Percentiles rank a stretch among this genome's conserved stretches.
Evolutionary conservation across 2,797 vertebrate species (phyloP).

Genomic region (Alca torda): DNA sequence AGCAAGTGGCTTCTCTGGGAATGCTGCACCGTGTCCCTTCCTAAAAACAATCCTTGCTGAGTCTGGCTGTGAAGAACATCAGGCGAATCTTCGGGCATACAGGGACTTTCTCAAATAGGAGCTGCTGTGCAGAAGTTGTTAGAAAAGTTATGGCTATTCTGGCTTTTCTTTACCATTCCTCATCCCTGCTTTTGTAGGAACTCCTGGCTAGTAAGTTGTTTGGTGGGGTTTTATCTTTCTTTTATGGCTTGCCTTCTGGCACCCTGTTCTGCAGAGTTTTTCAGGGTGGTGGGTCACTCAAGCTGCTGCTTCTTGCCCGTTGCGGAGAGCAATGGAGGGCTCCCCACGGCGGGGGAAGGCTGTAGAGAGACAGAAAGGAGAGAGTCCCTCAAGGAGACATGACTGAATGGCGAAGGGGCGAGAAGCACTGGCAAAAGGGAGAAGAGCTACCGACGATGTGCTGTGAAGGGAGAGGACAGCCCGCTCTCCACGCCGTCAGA

Average conservation of each 20-base stretch:
- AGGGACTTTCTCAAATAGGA: background rate
- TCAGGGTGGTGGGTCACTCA: background rate
- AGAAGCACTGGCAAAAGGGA: background rate
- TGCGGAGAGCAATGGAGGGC: background rate
- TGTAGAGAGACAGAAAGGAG: background rate
- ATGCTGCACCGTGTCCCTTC: fast-evolving
- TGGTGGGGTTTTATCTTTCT: background rate
- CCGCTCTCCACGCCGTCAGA: background rate
- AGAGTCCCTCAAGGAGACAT: background rate
- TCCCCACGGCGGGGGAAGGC: background rate
- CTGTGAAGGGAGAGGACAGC: background rate
- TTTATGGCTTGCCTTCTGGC: background rate
- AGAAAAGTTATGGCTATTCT: background rate
- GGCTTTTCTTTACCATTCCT: background rate
- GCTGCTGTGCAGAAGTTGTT: background rate
- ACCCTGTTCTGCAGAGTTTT: background rate
- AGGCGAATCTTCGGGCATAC: background rate
- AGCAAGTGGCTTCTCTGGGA: background rate
- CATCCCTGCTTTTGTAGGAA: background rate
- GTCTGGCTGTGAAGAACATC: background rate
- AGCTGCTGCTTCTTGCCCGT: background rate
- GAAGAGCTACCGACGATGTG: background rate
- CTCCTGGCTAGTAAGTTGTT: background rate
- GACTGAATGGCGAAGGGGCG: background rate
- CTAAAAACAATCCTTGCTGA: background rate